phyloP scores from a whole-genome alignment of 2,113 vertebrate genomes.

The Coregonus clupeaformis region DNA sequence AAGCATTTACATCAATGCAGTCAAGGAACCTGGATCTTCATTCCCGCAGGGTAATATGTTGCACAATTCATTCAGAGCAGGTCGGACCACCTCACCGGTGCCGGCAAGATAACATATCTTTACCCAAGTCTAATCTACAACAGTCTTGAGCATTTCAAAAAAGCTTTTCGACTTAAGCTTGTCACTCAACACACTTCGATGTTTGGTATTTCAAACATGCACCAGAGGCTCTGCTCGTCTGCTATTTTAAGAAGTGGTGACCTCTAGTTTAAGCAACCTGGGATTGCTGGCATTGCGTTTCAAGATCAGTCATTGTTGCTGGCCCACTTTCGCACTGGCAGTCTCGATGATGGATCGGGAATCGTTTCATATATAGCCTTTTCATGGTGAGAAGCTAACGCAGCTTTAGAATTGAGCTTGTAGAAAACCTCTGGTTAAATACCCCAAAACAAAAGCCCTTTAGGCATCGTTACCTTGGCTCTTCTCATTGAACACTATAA shows the following conservation, averaged over 20 bases:
- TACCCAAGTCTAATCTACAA: background rate
- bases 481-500: too few species aligned
- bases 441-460: too few species aligned
- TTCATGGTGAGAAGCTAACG: too few species aligned
- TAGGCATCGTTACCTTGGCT: too few species aligned
- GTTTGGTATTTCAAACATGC: conserved; percentile 1
- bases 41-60: background rate
- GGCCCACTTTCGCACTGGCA: conserved; percentile 1
- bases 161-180: background rate
- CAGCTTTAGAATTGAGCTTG: too few species aligned
- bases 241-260: background rate
- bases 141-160: background rate
- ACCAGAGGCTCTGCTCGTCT: background rate
- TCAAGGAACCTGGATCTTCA: background rate
- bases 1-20: background rate
- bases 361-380: too few species aligned
- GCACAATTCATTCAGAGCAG: background rate
- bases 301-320: conserved; percentile 5
- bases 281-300: conserved; percentile 7
- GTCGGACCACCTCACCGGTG: background rate
- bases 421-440: too few species aligned
- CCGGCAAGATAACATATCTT: background rate
- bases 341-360: background rate
- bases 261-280: conserved; percentile 11
- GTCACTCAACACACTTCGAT: background rate